phyloP scores from a whole-genome alignment of 2,888 invertebrate genomes.

The Drosophila anomelani region DNA sequence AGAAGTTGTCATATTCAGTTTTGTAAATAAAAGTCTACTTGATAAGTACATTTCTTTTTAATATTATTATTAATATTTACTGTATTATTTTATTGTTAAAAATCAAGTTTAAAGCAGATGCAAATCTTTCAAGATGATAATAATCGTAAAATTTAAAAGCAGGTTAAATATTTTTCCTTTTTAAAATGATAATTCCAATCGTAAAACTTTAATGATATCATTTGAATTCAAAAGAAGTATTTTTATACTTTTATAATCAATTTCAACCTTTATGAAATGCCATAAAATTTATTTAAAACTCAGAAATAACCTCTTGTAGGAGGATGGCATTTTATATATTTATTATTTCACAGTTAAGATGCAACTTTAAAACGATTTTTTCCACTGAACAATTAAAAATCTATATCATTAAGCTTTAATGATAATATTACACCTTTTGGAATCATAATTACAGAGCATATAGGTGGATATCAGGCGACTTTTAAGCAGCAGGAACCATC shows the following conservation, averaged over 20 bases:
- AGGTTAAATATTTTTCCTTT: not conserved
- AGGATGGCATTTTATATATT: not conserved
- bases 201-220: not conserved
- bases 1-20: not conserved
- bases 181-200: not conserved
- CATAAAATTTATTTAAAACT: not conserved
- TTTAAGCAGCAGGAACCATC: conserved; percentile 43
- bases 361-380: not conserved
- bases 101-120: not conserved
- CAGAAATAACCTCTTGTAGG: not conserved
- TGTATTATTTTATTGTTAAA: not conserved
- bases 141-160: not conserved
- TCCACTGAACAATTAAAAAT: not conserved
- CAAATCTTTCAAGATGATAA: not conserved
- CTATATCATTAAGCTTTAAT: not conserved
- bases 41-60: too few species aligned
- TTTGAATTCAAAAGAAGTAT: not conserved
- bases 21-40: too few species aligned
- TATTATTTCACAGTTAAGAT: not conserved
- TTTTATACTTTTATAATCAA: not conserved
- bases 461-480: conserved; percentile 34
- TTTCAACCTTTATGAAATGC: not conserved
- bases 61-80: too few species aligned
- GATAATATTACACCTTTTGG: not conserved
- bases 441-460: conserved; percentile 23